Conservation (phyloP, 2,113 vertebrate species). For the Probosciger aterrimus region DNA sequence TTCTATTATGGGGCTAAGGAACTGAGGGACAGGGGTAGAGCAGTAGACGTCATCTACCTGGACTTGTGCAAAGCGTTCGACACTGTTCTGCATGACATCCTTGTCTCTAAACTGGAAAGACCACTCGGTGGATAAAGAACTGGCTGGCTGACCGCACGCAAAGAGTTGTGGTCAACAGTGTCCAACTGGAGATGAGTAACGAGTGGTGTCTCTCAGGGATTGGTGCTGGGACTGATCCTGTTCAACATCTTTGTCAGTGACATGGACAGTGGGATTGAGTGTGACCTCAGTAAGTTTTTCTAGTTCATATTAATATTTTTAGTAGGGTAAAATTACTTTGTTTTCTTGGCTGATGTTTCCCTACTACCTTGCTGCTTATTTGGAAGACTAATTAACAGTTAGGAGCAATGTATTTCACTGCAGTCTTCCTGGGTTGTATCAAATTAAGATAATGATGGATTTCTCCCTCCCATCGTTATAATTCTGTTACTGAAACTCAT, state of each 20-base stretch:
- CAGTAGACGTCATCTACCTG: not conserved
- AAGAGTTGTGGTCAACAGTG: not conserved
- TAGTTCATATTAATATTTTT: not conserved
- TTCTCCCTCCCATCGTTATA: not conserved
- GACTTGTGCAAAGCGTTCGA: not conserved
- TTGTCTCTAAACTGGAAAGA: not conserved
- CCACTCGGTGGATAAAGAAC: not conserved
- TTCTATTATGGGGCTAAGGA: not conserved
- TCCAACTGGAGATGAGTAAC: not conserved
- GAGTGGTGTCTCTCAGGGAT: not conserved
- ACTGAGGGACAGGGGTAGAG: not conserved
- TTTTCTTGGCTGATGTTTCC: not conserved
- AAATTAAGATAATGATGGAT: not conserved
- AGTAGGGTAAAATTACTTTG: not conserved
- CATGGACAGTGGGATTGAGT: not conserved
- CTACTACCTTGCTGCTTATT: not conserved
- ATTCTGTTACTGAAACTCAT: not conserved
- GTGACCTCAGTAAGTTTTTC: not conserved
- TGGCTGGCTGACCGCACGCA: not conserved
- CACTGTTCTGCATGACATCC: not conserved
- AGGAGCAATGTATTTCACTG: not conserved
- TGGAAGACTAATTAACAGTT: not conserved
- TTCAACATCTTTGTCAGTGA: not conserved
- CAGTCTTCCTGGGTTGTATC: not conserved
- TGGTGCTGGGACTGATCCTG: not conserved